Evolutionary conservation across 2,113 vertebrate species (phyloP).

Genomic region (Ophiodon elongatus): DNA sequence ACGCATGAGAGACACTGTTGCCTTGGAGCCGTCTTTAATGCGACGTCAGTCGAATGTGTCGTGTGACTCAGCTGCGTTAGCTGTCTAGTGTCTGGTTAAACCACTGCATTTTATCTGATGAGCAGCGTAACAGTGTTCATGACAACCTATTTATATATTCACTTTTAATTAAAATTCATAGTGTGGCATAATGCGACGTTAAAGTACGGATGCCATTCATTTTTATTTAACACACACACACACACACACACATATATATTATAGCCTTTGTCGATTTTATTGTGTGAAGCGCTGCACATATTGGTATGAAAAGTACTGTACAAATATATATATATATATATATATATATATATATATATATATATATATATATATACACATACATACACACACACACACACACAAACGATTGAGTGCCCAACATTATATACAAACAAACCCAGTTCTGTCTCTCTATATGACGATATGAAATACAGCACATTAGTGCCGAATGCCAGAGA

Average conservation of each 20-base stretch:
- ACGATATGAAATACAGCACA: background rate
- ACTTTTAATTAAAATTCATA: background rate
- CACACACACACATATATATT: background rate
- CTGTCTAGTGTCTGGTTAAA: background rate
- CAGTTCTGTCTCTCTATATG: background rate
- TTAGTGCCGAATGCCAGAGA: background rate
- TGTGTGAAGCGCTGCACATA: no score
- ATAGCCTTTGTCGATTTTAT: background rate
- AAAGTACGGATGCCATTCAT: background rate
- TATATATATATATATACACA: no score
- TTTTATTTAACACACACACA: background rate
- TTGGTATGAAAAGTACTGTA: no score
- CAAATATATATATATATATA: no score
- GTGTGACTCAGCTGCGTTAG: background rate
- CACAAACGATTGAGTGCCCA: background rate
- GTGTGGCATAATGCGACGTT: no score
- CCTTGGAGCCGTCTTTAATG: no score
- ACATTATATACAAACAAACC: background rate
- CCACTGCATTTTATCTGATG: background rate
- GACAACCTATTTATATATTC: background rate
- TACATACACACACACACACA: no score
- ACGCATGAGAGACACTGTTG: background rate
- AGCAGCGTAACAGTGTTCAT: background rate
- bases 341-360: no score
- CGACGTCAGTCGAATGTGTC: background rate